These are phyloP conservation scores for Burhinus oedicnemus DNA, from an alignment of 2,113 vertebrate genomes.

Conservation along the genomic window DNA sequence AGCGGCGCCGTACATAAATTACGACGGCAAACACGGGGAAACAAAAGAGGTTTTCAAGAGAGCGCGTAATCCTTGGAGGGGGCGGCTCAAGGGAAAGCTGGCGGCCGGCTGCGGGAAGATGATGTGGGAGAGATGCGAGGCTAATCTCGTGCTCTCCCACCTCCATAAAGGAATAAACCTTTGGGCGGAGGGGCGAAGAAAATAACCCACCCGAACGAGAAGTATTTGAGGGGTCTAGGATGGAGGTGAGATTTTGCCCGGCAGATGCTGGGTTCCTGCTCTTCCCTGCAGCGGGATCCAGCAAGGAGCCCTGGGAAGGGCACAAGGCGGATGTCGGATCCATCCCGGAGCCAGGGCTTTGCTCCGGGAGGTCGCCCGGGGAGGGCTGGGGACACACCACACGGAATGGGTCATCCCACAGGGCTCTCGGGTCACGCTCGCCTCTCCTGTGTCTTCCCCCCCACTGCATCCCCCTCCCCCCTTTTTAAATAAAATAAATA, in stretches of 20 bases:
- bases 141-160: not conserved
- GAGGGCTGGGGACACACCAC: not conserved
- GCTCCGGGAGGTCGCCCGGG: fast-evolving
- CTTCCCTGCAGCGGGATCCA: not conserved
- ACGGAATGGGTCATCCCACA: fast-evolving
- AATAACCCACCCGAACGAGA: not conserved
- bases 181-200: not conserved
- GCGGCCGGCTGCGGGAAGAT: fast-evolving
- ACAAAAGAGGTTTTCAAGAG: constrained; percentile 41
- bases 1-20: not conserved
- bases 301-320: not conserved
- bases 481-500: not conserved
- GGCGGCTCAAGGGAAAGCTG: not conserved
- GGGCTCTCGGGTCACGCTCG: not conserved
- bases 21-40: constrained; percentile 44
- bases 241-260: not conserved
- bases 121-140: not conserved
- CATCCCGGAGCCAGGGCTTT: not conserved
- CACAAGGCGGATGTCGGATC: not conserved
- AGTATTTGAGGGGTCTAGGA: not conserved
- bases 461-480: too few species aligned
- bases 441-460: not conserved
- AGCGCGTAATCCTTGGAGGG: not conserved
- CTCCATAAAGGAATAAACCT: not conserved
- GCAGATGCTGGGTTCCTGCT: not conserved